Evolutionary conservation across 2,888 invertebrate genomes (phyloP), one percentile per base, ranked within the genome.

Genomic region (Eristalis pertinax): DNA sequence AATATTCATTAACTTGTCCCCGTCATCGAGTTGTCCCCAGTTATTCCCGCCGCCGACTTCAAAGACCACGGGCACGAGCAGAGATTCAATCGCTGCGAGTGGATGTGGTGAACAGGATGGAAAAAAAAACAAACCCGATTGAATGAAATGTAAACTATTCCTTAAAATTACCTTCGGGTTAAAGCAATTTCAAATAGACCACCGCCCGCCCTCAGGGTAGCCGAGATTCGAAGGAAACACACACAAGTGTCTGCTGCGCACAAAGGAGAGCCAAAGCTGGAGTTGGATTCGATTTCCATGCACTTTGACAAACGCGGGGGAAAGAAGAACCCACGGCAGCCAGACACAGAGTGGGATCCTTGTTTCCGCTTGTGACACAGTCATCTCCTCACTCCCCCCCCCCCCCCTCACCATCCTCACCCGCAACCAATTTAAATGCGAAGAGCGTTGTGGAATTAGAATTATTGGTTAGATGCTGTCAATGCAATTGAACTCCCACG

Each of bases 91-190:
- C 13, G 38, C 13, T 38, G 38, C 56, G 32, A 29, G 29, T 29
- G 50, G 43, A 22, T 13, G 29, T 4, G 10, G 13, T 15, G 22
- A 35, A 22, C n/a, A n/a, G n/a, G n/a, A n/a, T n/a, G 3, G 19
- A 24, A 29, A 11, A n/a, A 19, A 24, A 68, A 15, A 29, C 65
- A 67, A 19, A 73, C 74, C 26, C 35, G 38, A 56, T 68, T 73
- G 19, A 19, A 19, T 38, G 79, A 80, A 80, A 80, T 73, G 68
- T 80, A 80, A 80, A 80, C 80, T 80, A 80, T 74, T 80, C 15
- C 50, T 65, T 24, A 26, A 63, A 80, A 80, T 68, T 74, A 80
- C 73, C 80, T 50, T 8, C 62, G 19, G 68, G 80, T 56, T 50
- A 74, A 80, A 80, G 73, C 80, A 74, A 80, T 80, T 80, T 63